A percentile compares a stretch with the other conserved stretches of the same genome.
phyloP scores from a whole-genome alignment of 1,140 invertebrate species.

The Drosophila arizonae region DNA sequence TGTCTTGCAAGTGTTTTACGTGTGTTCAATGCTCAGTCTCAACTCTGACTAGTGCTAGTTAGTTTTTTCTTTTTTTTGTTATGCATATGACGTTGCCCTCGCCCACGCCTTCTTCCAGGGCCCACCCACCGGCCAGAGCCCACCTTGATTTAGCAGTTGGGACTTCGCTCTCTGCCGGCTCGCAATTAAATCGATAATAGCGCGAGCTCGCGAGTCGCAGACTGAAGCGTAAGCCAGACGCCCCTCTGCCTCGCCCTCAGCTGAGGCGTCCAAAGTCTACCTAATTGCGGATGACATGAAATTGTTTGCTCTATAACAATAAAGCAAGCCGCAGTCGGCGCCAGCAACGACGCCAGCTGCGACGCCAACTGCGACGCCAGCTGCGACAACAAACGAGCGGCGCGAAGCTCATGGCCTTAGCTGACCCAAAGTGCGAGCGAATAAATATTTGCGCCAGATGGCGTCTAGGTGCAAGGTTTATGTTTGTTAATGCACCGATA shows the following conservation, averaged over 20 bases:
- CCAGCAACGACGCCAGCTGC: neutral
- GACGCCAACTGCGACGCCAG: conserved; percentile 4
- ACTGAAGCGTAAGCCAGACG: conserved; percentile 32
- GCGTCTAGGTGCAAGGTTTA: conserved; percentile 37
- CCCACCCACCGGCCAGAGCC: neutral
- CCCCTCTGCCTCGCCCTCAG: neutral
- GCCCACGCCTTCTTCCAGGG: neutral
- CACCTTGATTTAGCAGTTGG: conserved; percentile 6
- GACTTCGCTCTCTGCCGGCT: neutral
- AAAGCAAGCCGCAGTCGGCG: conserved; percentile 53
- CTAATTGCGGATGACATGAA: conserved; percentile 80
- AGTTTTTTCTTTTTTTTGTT: neutral
- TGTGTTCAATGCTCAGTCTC: too few species aligned
- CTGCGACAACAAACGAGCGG: conserved; percentile 2
- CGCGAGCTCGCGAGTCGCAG: conserved; percentile 21
- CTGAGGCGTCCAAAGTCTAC: conserved; percentile 46
- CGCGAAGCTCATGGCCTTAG: conserved; percentile 25
- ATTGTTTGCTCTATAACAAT: conserved; percentile 78
- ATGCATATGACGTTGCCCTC: conserved; percentile 4
- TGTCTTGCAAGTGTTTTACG: too few species aligned
- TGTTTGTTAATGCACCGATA: conserved; percentile 44
- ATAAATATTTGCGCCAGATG: conserved; percentile 47
- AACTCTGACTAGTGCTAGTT: too few species aligned
- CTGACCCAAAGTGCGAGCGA: conserved; percentile 36
- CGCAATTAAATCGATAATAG: conserved; percentile 54